Evolutionary conservation across 2,888 invertebrate species (phyloP), one percentile per base, ranked within the genome.

Genomic region (Catocala fraxini): DNA sequence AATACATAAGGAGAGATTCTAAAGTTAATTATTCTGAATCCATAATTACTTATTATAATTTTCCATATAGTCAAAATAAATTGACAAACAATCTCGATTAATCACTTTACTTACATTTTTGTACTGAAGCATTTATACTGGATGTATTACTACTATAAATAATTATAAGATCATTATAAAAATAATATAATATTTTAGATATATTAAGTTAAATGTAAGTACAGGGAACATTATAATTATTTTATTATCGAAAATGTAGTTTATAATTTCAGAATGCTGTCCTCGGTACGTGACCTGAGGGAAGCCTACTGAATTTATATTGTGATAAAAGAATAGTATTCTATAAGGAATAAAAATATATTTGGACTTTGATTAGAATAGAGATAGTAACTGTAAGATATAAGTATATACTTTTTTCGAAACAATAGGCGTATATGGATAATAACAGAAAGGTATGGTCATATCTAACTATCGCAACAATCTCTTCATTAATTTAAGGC

Each of bases 291-390:
- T 9, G 9, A 0, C 52, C 83, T 92, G 93, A 94, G 93, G 93
- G 87, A 88, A 87, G 77, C 92, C 93, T 94, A 82, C 94, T 94
- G 94, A 93, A 88, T 87, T 83, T 94, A 90, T 94, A 94, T 91
- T 86, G 87, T 90, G 86, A 87, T 87, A 85, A 79, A 75, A 59
- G 61, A 62, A 64, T 63, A 65, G 54, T 69, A 67, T 73, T 71
- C 34, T 69, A 15, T 54, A 52, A 51, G 48, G 42, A 53, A 15
- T 53, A 43, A 48, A 45, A 48, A 70, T 47, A 41, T 41, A 52
- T 52, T 43, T 13, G 41, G 47, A 42, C 41, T 59, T 59, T 35
- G 39, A 47, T 45, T 34, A 11, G 41, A 39, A 42, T 13, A 13
- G 3, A 52, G 15, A 2, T 35, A 34, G 54, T 13, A 35, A 10